Evolutionary conservation across 2,113 vertebrate genomes (phyloP), one percentile per base, ranked within the genome.

Genomic region (Hyaena hyaena): DNA sequence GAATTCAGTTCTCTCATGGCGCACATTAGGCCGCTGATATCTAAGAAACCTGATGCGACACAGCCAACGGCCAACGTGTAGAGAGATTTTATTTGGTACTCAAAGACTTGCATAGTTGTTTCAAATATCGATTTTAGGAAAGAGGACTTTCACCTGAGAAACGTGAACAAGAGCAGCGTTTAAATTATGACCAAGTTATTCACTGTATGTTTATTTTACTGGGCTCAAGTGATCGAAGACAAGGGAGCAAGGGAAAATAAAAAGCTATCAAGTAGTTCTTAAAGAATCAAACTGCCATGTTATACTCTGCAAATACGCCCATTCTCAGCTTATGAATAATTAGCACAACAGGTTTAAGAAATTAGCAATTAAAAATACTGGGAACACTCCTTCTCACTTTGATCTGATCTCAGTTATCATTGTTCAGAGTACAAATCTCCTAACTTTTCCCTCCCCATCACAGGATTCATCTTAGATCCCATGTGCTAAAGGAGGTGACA

Each of bases 401-500:
- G 87, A 50, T 55, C 55, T 76, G 43, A 61, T 85, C 76, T 83
- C 88, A 63, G 26, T 6, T 21, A 63, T 92, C 95, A 66, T 1
- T 58, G 96, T 92, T 0, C 0, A 15, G 80, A 0, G 88, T 61
- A 39, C 21, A 73, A 92, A 81, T 98, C 81, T 95, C 90, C 76
- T 65, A 98, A 99, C 95, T 98, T 98, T 98, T 94, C 16, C 85
- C 77, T 88, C 24, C 1, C 16, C 10, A 97, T 96, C 93, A 66
- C 33, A 95, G 65, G 74, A 90, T 96, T 97, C 90, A 91, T 76
- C 96, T 71, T 2, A 2, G 45, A 90, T 96, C 68, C 86, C 93
- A 73, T 24, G 43, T 45, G 10, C 96, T 91, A 48, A 48, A 76
- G 50, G 81, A 45, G 43, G 68, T 50, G 58, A 97, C 31, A 31